Evolutionary conservation across 2,113 vertebrate species (phyloP), one percentile per base, ranked within the genome.

Genomic region (Callipepla squamata): DNA sequence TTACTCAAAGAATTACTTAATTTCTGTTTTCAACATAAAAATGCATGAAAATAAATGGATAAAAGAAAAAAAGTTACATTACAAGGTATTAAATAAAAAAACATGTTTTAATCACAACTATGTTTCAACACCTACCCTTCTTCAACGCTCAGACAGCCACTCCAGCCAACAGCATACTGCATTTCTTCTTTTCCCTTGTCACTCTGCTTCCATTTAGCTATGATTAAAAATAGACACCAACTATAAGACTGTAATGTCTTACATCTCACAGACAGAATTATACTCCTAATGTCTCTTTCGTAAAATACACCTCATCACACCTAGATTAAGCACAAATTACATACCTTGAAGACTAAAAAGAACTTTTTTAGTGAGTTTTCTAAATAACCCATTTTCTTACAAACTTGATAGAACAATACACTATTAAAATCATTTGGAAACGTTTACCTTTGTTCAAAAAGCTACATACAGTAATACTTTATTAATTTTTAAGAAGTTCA

Each of bases 201-300:
- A 85, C 98, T 98, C 4, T 98, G 98, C 80, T 98, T 98, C 99
- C 99, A 99, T 94, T 99, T 99, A 69, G 99, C 99, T 99, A 97
- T 36, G 86, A 93, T 34, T 65, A 94, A 91, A 36, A 91, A 94
- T 13, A 91, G 47, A 92, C 4, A 90, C 1, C 1, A 42, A 48
- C 63, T 45, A 67, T 87, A 85, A 80, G 85, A 88, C 20, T 42
- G 28, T 25, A 50, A 9, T 19, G 59, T 55, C 44, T 57, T 70
- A 15, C 47, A 61, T 30, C 15, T 86, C 55, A 70, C 21, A 47
- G 38, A 65, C 9, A 3, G 42, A 62, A 58, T 36, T 77, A 20
- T 92, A 32, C 23, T 83, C 14, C 51, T 72, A 30, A 57, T 21
- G 59, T 40, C 47, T 74, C 79, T 44, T 58, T 12, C 9, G 13